Conservation (phyloP, 1,140 invertebrate species). For the Heliothis subflexa region DNA sequence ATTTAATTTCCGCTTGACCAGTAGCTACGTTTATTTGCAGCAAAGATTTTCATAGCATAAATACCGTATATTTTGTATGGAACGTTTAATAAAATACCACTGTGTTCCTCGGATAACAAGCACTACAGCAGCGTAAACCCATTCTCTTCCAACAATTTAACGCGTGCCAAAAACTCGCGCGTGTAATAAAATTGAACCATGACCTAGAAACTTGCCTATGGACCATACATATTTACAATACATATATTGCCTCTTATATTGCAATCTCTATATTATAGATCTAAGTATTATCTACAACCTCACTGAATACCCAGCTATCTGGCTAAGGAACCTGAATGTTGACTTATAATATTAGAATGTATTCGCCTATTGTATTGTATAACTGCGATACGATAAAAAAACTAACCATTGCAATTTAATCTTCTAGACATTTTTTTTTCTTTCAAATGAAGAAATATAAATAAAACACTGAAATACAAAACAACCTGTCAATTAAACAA, state of each 20-base stretch:
- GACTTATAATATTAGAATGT: no score
- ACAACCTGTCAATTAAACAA: not conserved
- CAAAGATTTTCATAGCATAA: slow-evolving; percentile 17
- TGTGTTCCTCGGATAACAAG: slow-evolving; percentile 16
- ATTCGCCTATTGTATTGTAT: no score
- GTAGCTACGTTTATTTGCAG: not conserved
- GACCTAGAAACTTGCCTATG: slow-evolving; percentile 11
- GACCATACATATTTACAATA: not conserved
- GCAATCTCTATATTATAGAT: no score
- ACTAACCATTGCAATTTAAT: no score
- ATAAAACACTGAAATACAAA: no score
- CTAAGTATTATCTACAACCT: no score
- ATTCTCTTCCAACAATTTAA: slow-evolving; percentile 3
- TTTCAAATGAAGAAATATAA: no score
- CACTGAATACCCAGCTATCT: no score
- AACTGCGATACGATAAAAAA: no score
- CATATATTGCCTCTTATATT: no score
- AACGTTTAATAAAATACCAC: slow-evolving; percentile 24
- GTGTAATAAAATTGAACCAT: slow-evolving; percentile 22
- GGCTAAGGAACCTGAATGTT: no score
- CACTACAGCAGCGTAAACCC: not conserved
- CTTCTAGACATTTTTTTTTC: no score
- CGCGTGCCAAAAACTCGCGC: slow-evolving; percentile 16
- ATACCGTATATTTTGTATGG: slow-evolving; percentile 22
- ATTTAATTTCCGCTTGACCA: not conserved